Base-by-base conservation (phyloP, 2,113 vertebrate genomes). In the Tragulus kanchil region DNA sequence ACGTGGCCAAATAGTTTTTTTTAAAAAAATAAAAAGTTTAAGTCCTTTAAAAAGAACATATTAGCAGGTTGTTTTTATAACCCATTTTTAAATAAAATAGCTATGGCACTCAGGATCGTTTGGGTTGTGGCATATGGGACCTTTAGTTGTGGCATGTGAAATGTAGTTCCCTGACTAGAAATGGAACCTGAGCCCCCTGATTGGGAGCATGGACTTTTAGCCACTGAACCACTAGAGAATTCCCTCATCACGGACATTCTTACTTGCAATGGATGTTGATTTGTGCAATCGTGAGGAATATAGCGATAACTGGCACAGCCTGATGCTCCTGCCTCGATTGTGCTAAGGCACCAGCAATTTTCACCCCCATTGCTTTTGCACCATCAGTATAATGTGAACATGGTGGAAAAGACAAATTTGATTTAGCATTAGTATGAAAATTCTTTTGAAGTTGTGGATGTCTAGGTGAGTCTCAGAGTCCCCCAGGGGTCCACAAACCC, bases 21-120 rank as follows among this genome's bases (percentile, higher is more conserved):
- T 36, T 36, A 36, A 36, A 36, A 36, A 64, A 75, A 64, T 73
- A 42, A 10, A 21, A 91, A 59, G 65, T 48, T 54, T 78, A 56
- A 62, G 45, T 62, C 31, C 45, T 87, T 93, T 62, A 50, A 90
- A 86, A 85, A 42, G 48, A 71, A n/a, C 42, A 73, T 56, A 42
- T 65, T 50, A 45, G 42, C 69, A 45, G 36, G 36, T 36, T 36
- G 36, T 36, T 36, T 36, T 36, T 36, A 36, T 36, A 36, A 36
- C 36, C 52, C 10, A 13, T 85, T 89, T 52, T 92, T 61, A 48
- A 17, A 62, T 52, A 85, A 59, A 85, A 54, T 87, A 77, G 36
- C 1, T 88, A 6, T 50, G 87, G 36, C 36, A 36, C 36, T 36
- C 36, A 36, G 36, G 36, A 36, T 36, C 36, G 36, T 36, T 36